Evolutionary conservation across 2,113 vertebrate species (phyloP).

Genomic region (Aix galericulata): DNA sequence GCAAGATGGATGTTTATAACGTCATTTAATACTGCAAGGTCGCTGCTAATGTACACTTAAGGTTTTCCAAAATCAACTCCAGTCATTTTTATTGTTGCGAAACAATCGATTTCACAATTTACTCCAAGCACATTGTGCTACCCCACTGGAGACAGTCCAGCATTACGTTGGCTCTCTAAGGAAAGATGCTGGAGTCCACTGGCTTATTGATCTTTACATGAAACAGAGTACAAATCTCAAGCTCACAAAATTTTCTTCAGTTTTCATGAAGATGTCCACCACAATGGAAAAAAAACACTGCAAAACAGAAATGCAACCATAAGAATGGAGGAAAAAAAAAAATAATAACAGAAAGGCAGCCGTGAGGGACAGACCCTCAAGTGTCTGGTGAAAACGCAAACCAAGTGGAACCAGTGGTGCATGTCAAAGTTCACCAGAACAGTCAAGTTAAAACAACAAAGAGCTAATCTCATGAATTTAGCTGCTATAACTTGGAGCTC

Average conservation of each 20-base stretch:
- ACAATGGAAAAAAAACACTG: not conserved
- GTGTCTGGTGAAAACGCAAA: not conserved
- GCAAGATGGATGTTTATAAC: not conserved
- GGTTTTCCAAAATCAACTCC: not conserved
- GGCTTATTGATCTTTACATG: not conserved
- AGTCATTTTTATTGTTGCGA: not conserved
- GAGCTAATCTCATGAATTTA: not conserved
- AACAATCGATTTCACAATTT: not conserved
- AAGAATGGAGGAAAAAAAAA: not conserved
- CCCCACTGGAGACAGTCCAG: not conserved
- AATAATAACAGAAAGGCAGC: not conserved
- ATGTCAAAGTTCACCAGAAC: not conserved
- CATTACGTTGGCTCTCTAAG: not conserved
- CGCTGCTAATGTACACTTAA: not conserved
- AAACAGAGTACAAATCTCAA: not conserved
- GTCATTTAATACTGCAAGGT: not conserved
- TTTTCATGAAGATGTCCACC: not conserved
- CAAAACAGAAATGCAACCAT: not conserved
- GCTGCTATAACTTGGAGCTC: not conserved
- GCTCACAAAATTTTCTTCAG: not conserved
- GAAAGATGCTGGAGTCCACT: not conserved
- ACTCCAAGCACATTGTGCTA: not conserved
- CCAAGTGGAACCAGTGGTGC: not conserved
- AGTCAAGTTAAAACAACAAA: accelerated
- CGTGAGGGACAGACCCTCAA: not conserved